Percentiles rank a stretch among this genome's conserved stretches.
phyloP scores from a whole-genome alignment of 1,140 invertebrate genomes.

The Lamellibrachia luymesi region DNA sequence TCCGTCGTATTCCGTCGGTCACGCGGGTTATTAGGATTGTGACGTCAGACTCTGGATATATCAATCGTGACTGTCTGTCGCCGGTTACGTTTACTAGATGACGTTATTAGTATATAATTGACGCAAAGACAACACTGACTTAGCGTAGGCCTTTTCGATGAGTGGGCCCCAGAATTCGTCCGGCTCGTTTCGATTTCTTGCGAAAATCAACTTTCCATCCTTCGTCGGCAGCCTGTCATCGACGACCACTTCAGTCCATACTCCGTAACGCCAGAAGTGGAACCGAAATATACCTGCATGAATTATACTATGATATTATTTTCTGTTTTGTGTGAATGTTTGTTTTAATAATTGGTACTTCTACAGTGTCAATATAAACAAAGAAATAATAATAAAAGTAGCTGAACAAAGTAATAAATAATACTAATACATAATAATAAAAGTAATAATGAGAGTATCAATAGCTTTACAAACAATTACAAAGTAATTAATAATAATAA shows the following conservation, averaged over 20 bases:
- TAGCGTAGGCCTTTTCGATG: slow-evolving; percentile 77
- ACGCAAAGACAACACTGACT: slow-evolving; percentile 62
- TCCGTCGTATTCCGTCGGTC: too few species aligned
- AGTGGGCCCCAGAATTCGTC: slow-evolving; percentile 74
- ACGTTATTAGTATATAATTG: too few species aligned
- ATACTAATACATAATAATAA: too few species aligned
- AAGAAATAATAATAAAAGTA: too few species aligned
- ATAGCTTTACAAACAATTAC: too few species aligned
- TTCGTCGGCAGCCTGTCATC: slow-evolving; percentile 70
- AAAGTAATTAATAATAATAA: too few species aligned
- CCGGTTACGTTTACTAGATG: too few species aligned
- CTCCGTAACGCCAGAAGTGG: slow-evolving; percentile 72
- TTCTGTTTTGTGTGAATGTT: not conserved
- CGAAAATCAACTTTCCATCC: slow-evolving; percentile 65
- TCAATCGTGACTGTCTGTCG: too few species aligned
- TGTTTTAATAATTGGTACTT: not conserved
- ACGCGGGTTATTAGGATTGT: too few species aligned
- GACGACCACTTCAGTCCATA: slow-evolving; percentile 71
- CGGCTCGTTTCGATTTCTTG: slow-evolving; percentile 65
- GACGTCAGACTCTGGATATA: too few species aligned
- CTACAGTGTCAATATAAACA: not conserved
- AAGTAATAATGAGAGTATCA: too few species aligned
- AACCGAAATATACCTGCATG: slow-evolving; percentile 61
- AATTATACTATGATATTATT: not conserved
- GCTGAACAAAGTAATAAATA: too few species aligned